These are phyloP conservation scores for Callocephalon fimbriatum DNA, from an alignment of 2,113 vertebrate genomes.

Conservation along the genomic window DNA sequence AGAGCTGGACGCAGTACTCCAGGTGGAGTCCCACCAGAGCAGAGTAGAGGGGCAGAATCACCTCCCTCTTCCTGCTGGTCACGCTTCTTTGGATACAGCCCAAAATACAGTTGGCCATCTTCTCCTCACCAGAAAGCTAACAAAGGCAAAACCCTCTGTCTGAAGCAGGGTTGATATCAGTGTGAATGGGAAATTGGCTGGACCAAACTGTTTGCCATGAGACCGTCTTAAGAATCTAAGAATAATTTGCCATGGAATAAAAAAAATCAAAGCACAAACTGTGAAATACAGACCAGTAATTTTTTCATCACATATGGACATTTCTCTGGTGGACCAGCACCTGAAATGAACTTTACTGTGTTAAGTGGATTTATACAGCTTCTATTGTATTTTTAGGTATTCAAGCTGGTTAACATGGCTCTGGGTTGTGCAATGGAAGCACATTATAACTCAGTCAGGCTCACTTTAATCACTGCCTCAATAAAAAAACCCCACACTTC, in stretches of 20 bases:
- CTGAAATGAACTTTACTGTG: conserved; percentile 34
- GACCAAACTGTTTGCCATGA: neutral
- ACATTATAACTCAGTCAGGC: neutral
- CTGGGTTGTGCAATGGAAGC: conserved; percentile 43
- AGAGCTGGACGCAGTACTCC: neutral
- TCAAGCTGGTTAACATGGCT: conserved; percentile 60
- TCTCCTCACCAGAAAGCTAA: neutral
- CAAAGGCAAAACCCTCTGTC: neutral
- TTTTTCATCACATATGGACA: neutral
- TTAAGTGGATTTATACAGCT: conserved; percentile 25
- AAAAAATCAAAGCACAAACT: neutral
- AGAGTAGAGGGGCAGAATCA: neutral
- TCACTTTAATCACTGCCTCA: conserved; percentile 53
- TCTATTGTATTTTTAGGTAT: conserved; percentile 31
- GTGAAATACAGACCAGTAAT: neutral
- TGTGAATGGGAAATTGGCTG: neutral
- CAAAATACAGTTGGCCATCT: neutral
- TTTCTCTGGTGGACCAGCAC: conserved; percentile 10
- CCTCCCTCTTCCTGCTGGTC: neutral
- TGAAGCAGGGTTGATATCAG: neutral
- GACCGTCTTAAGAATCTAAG: neutral
- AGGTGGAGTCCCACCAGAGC: neutral
- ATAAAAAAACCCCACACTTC: conserved; percentile 10
- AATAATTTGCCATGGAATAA: neutral
- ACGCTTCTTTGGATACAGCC: neutral